Evolutionary conservation across 2,888 invertebrate species (phyloP), one percentile per base, ranked within the genome.

Genomic region (Synanthedon formicaeformis): DNA sequence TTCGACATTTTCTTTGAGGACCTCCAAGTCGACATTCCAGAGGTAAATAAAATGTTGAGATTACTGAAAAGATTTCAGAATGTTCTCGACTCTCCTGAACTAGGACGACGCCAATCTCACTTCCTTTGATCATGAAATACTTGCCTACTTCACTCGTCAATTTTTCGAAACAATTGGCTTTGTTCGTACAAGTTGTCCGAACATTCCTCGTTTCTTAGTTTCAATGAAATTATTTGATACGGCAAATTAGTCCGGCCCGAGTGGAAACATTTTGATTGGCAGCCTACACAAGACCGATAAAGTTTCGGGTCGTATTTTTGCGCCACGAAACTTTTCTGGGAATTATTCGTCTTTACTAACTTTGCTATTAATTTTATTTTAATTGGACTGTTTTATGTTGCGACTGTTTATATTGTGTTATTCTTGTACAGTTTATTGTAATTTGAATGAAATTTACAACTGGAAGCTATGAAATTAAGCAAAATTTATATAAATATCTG

Each of bases 21-120:
- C 73, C 73, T 77, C 78, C 79, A 82, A 81, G 80, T 73, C 69
- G 61, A 73, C 76, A 85, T 85, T 81, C 84, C 71, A 62, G 71
- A 69, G 76, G 75, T 78, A 77, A 78, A 77, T 73, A 81, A 76
- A 79, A 79, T 71, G 73, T 75, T 63, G 62, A 65, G 67, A 70
- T 66, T 66, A 68, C 66, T 66, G 62, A 57, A 56, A 54, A 65
- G 63, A 66, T 49, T 16, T 66, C 63, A 55, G 62, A 66, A 69
- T 67, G 65, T 62, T 68, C 59, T 62, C 58, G 60, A 66, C 65
- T 65, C 62, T 62, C 61, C 64, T 67, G 59, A 45, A 45, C 49
- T 49, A 58, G 61, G 64, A 67, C 64, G 63, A 64, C 65, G 64
- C 63, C 65, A 69, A 70, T 70, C 63, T 66, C 64, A 59, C 58